These are phyloP conservation scores for Tribolium castaneum DNA, from an alignment of 1,140 invertebrate genomes.

Conservation along the genomic window DNA sequence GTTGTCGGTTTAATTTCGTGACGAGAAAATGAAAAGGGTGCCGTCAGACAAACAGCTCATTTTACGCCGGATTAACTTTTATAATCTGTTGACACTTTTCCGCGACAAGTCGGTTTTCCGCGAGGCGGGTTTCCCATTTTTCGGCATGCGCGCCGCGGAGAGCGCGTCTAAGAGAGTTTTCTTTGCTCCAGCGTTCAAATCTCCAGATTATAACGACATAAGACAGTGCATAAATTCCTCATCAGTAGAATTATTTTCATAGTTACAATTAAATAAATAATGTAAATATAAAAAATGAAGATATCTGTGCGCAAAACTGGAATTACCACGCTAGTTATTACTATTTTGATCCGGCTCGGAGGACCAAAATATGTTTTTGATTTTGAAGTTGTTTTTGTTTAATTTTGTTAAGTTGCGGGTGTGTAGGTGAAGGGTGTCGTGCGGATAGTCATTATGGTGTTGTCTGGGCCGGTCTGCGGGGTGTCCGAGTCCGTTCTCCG, in stretches of 20 bases:
- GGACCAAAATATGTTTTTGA: no score
- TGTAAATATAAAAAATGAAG: no score
- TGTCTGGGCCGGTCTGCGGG: background rate
- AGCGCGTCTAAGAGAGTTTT: slow-evolving; percentile 2
- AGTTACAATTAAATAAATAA: no score
- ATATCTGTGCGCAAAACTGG: no score
- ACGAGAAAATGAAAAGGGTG: slow-evolving; percentile 39
- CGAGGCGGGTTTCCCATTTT: slow-evolving; percentile 17
- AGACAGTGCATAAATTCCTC: background rate
- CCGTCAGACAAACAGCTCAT: slow-evolving; percentile 41
- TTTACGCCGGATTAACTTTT: slow-evolving; percentile 43
- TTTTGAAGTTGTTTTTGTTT: no score
- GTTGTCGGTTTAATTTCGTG: slow-evolving; percentile 32
- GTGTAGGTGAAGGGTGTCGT: background rate
- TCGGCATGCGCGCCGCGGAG: slow-evolving; percentile 25
- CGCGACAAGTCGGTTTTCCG: slow-evolving; percentile 30
- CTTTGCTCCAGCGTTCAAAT: slow-evolving; percentile 38
- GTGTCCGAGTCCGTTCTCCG: background rate
- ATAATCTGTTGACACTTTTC: slow-evolving; percentile 44
- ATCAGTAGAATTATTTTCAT: no score
- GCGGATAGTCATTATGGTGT: background rate
- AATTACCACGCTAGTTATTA: no score
- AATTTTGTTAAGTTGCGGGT: no score
- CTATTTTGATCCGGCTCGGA: no score
- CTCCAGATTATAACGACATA: background rate